A percentile compares a stretch with the other conserved stretches of the same genome.
Evolutionary conservation across 2,113 vertebrate species (phyloP).

Genomic region (Pelecanus crispus): DNA sequence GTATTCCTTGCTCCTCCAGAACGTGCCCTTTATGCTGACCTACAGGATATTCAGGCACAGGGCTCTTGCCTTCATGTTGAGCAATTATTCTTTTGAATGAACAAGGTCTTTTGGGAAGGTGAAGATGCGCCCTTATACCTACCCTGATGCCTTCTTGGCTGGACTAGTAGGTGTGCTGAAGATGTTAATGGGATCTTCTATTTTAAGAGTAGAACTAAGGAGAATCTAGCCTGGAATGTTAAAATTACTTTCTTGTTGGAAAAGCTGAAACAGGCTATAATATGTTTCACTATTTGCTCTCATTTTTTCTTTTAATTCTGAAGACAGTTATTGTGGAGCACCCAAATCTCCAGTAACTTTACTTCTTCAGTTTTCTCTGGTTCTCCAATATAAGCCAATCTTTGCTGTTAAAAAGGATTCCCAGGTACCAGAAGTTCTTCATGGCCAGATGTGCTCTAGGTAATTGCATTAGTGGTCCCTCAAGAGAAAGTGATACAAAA

Average conservation of each 20-base stretch:
- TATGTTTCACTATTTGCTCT: neutral
- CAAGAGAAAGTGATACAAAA: neutral
- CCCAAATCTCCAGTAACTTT: neutral
- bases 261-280: neutral
- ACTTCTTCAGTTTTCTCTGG: neutral
- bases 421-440: neutral
- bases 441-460: neutral
- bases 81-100: neutral
- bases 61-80: neutral
- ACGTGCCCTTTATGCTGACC: neutral
- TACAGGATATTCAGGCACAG: neutral
- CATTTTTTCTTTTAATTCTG: neutral
- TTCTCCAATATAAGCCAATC: neutral
- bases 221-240: neutral
- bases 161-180: neutral
- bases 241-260: neutral
- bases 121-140: neutral
- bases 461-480: neutral
- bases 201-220: neutral
- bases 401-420: neutral
- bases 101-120: neutral
- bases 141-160: neutral
- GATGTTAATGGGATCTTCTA: neutral
- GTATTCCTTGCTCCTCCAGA: neutral
- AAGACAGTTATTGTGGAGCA: neutral